These are phyloP conservation scores for Trichomycterus rosablanca DNA, from an alignment of 2,113 vertebrate genomes.

Conservation along the genomic window DNA sequence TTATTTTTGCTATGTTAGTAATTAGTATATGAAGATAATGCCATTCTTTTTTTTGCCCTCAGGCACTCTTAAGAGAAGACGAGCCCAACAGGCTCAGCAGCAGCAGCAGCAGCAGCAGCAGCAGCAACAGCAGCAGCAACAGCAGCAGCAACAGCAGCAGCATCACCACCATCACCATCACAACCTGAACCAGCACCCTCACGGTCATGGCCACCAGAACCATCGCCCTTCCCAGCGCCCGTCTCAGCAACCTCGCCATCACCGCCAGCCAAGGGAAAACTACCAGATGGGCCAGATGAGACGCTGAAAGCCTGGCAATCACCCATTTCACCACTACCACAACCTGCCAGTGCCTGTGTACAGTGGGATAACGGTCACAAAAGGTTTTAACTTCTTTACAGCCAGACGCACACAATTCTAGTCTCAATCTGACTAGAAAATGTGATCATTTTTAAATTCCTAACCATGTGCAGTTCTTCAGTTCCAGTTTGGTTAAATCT, in stretches of 20 bases:
- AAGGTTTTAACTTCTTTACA: slow-evolving; percentile 16
- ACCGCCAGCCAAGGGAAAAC: slow-evolving; percentile 87
- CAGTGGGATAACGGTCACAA: slow-evolving; percentile 71
- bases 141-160: slow-evolving; percentile 51
- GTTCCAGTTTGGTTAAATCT: slow-evolving; percentile 28
- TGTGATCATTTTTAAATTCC: slow-evolving; percentile 9
- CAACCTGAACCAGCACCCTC: slow-evolving; percentile 31
- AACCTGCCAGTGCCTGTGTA: slow-evolving; percentile 97
- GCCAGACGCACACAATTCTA: slow-evolving; percentile 22
- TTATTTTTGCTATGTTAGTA: no score
- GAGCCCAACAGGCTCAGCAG: slow-evolving; percentile 78
- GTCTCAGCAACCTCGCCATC: slow-evolving; percentile 83
- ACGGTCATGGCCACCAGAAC: slow-evolving; percentile 55
- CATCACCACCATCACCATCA: slow-evolving; percentile 35
- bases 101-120: slow-evolving; percentile 67
- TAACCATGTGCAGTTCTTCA: slow-evolving; percentile 12
- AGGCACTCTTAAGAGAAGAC: slow-evolving; percentile 96
- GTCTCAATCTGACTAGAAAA: slow-evolving; percentile 8
- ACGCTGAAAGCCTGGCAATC: slow-evolving; percentile 70
- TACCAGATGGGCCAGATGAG: slow-evolving; percentile 99
- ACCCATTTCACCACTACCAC: slow-evolving; percentile 16
- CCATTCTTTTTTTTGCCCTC: no score
- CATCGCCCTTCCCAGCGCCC: slow-evolving; percentile 60
- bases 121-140: no score
- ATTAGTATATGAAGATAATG: no score